Base-by-base conservation (phyloP, 2,113 vertebrate genomes). In the Myiozetetes cayanensis region DNA sequence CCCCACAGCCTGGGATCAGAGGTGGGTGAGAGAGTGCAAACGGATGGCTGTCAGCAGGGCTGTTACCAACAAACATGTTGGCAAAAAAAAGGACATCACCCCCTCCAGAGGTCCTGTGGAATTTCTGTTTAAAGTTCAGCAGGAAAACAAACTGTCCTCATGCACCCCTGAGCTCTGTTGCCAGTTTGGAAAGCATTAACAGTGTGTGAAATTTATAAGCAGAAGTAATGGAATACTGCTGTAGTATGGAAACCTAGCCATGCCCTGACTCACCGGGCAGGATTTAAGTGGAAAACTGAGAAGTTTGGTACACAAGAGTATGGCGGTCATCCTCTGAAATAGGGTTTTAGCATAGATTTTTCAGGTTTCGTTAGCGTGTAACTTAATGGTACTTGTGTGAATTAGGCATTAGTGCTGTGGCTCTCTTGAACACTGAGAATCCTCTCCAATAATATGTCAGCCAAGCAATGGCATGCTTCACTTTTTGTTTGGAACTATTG, bases 191-290 rank as follows among this genome's bases (percentile, higher is more conserved):
- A 96, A 95, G 93, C 72, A 71, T 73, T 97, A 93, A 77, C 33
- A 66, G 78, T 1, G 49, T 89, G 93, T 81, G 91, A 93, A 96
- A 91, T 96, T 94, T 93, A 82, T 92, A 96, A 97, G 84, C 73
- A 77, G 66, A 28, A 90, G 83, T 92, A 93, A 93, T 82, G 92
- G 86, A 87, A 89, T 75, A 91, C 75, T 96, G 94, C 80, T 91
- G 95, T 82, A 68, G 87, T 77, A 87, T 73, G 87, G 39, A 95
- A 92, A 71, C 81, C 44, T 83, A 65, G 87, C 87, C 94, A 94
- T 21, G 80, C 91, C 87, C 96, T 87, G 74, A 96, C 91, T 95
- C 93, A 95, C 76, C 47, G 75, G 83, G 80, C 56, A 81, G 84
- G 61, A 81, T 93, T 93, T 90, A 78, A 90, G 86, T 75, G 93